Conservation (phyloP, 2,797 vertebrate genomes). For the Oryzias sinensis region DNA sequence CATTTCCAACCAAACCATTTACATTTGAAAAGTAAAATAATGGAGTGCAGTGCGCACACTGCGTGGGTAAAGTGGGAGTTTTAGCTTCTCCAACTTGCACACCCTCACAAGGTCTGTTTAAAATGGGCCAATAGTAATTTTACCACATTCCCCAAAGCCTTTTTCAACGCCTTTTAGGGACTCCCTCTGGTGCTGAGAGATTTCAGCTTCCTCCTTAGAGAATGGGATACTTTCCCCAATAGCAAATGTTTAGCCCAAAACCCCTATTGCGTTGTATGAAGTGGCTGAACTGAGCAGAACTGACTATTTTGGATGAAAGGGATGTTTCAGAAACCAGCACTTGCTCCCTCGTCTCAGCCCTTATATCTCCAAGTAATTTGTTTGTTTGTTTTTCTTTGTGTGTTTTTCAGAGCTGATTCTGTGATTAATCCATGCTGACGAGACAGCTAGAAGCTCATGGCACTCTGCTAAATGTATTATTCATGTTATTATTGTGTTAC, state of each 20-base stretch:
- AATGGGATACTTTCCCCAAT: constrained; percentile 36
- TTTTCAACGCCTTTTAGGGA: constrained; percentile 42
- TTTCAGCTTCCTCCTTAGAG: constrained; percentile 48
- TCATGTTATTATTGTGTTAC: constrained; percentile 39
- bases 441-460: constrained; percentile 30
- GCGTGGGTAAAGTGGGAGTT: constrained; percentile 13
- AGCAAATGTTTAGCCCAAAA: constrained; percentile 56
- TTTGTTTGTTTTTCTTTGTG: constrained; percentile 45
- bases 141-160: constrained; percentile 29
- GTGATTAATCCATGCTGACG: constrained; percentile 50
- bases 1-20: not conserved
- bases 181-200: constrained; percentile 35
- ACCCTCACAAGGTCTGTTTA: constrained; percentile 23
- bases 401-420: constrained; percentile 28
- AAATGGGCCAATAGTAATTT: constrained; percentile 41
- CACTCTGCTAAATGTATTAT: constrained; percentile 45
- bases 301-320: constrained; percentile 50
- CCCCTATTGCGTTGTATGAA: constrained; percentile 49
- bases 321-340: constrained; percentile 30
- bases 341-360: constrained; percentile 24
- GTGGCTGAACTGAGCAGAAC: constrained; percentile 35
- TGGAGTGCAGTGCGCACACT: not conserved
- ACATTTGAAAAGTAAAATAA: not conserved
- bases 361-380: constrained; percentile 31
- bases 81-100: constrained; percentile 21